Evolutionary conservation across 2,113 vertebrate genomes (phyloP).

Genomic region (Synodontis membranacea): DNA sequence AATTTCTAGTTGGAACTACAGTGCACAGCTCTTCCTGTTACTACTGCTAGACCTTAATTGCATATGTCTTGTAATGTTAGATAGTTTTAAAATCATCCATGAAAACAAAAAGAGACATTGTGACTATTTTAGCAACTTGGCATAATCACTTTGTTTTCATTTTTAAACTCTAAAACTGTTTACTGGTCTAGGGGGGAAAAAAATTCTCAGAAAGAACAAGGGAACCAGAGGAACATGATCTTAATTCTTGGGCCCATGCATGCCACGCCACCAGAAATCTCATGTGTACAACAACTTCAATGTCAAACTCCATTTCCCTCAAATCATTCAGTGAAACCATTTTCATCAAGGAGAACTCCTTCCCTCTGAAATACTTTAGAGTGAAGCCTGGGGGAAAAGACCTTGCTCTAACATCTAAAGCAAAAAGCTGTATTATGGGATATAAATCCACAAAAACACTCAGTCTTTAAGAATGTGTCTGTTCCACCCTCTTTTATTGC

Average conservation of each 20-base stretch:
- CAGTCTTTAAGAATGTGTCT: conserved; percentile 65
- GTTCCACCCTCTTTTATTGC: conserved; percentile 65
- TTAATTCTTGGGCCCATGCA: conserved; percentile 55
- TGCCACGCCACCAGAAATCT: conserved; percentile 56
- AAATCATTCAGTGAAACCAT: conserved; percentile 50
- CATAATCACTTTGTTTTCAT: conserved; percentile 41
- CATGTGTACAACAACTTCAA: conserved; percentile 51
- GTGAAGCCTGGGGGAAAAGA: conserved; percentile 50
- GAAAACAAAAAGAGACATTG: neutral
- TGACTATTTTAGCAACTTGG: neutral
- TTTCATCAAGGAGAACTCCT: conserved; percentile 52
- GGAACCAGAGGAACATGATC: conserved; percentile 55
- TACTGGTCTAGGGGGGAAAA: conserved; percentile 42
- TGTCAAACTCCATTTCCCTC: conserved; percentile 61
- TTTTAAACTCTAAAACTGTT: conserved; percentile 35
- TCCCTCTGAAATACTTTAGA: conserved; percentile 50
- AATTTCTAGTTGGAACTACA: neutral
- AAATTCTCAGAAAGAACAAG: conserved; percentile 42
- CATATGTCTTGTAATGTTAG: neutral
- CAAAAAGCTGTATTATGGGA: conserved; percentile 61
- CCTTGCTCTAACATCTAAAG: conserved; percentile 57
- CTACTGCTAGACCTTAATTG: neutral
- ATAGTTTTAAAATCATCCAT: neutral
- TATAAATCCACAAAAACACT: conserved; percentile 63
- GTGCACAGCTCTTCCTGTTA: neutral